Conservation (phyloP, 2,113 vertebrate genomes). For the Vulpes lagopus region DNA sequence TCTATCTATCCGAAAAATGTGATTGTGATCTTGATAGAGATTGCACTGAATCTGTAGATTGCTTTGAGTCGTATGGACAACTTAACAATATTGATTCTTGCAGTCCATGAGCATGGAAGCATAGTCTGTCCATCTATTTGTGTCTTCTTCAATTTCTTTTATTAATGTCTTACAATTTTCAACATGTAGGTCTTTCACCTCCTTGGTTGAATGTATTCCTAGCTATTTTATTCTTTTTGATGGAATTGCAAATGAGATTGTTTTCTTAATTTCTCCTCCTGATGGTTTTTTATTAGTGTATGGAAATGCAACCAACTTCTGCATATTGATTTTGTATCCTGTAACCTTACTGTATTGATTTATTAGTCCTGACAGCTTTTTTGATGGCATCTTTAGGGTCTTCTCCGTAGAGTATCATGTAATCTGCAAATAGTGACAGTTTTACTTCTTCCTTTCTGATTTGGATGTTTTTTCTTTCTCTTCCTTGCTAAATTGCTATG, state of each 20-base stretch:
- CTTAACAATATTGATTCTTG: neutral
- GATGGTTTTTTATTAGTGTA: neutral
- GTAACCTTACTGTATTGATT: neutral
- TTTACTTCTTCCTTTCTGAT: neutral
- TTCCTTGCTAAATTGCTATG: neutral
- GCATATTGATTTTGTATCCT: neutral
- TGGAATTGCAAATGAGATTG: neutral
- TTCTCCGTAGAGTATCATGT: neutral
- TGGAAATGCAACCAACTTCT: neutral
- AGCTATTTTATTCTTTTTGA: neutral
- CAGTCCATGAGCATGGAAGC: neutral
- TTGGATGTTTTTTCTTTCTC: neutral
- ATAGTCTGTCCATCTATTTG: neutral
- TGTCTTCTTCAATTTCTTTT: neutral
- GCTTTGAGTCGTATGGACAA: neutral
- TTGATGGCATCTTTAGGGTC: neutral
- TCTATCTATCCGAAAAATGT: neutral
- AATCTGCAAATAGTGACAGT: neutral
- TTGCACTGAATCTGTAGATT: neutral
- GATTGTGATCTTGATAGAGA: neutral
- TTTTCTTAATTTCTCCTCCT: neutral
- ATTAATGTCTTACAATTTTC: neutral
- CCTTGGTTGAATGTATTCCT: neutral
- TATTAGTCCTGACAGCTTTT: neutral
- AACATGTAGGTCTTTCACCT: neutral